Conservation (phyloP, 2,113 vertebrate species). For the Hoplias malabaricus region DNA sequence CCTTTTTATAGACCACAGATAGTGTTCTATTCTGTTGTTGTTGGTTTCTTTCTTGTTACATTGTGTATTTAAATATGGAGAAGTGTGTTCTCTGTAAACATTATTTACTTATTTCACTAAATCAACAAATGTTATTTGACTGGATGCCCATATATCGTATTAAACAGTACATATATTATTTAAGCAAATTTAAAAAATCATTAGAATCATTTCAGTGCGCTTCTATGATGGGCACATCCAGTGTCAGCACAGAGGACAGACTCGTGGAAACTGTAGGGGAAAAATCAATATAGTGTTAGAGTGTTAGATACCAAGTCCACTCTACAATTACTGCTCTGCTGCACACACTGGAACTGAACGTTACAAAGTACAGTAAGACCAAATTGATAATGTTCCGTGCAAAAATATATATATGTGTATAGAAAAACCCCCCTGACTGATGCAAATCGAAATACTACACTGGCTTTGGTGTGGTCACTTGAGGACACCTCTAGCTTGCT, state of each 20-base stretch:
- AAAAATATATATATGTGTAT: not conserved
- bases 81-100: no score
- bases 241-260: conserved; percentile 51
- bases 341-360: conserved; percentile 14
- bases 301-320: conserved; percentile 64
- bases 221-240: conserved; percentile 6
- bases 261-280: conserved; percentile 58
- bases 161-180: no score
- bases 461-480: no score
- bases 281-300: conserved; percentile 69
- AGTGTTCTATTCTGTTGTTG: no score
- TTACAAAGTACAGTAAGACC: not conserved
- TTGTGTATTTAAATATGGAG: no score
- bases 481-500: no score
- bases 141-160: no score
- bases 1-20: no score
- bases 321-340: conserved; percentile 60
- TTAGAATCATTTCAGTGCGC: not conserved
- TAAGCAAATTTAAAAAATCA: not conserved
- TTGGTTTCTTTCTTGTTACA: no score
- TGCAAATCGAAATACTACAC: no score
- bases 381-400: not conserved
- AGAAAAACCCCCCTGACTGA: not conserved
- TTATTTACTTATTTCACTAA: no score
- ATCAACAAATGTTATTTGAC: no score